phyloP scores from a whole-genome alignment of 2,888 invertebrate species.

The Tetrapedia diversipes region DNA sequence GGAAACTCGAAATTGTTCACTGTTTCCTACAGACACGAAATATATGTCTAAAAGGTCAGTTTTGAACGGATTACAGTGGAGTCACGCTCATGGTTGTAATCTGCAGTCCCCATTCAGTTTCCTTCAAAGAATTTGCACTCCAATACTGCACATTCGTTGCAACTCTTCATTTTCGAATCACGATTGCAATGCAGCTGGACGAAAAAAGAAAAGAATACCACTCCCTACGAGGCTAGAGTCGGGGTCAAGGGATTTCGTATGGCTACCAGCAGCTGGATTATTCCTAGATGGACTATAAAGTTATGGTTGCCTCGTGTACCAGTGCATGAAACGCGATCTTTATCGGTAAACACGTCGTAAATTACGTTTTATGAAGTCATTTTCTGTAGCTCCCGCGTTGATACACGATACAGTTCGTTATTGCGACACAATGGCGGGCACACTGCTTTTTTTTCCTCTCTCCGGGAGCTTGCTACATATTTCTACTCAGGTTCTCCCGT shows the following conservation, averaged over 20 bases:
- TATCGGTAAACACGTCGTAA: conserved; percentile 15
- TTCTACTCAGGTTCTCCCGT: background rate
- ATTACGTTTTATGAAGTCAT: conserved; percentile 18
- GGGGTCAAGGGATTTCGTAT: background rate
- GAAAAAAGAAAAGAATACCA: background rate
- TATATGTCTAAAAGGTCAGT: no score
- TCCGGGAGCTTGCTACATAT: background rate
- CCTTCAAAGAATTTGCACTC: background rate
- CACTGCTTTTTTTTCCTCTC: no score
- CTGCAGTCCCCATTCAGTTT: background rate
- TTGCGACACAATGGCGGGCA: background rate
- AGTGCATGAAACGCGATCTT: conserved; percentile 11
- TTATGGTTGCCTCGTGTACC: background rate
- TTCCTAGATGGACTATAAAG: background rate
- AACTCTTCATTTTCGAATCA: background rate
- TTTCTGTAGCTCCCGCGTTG: background rate
- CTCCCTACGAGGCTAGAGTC: background rate
- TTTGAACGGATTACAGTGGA: no score
- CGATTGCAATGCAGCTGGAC: background rate
- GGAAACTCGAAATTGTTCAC: no score
- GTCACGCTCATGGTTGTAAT: no score
- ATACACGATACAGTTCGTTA: background rate
- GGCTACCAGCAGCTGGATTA: background rate
- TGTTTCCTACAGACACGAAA: no score
- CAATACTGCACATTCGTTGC: background rate